Base-by-base conservation (phyloP, 2,888 invertebrate species). In the Drosophila basisetae region DNA sequence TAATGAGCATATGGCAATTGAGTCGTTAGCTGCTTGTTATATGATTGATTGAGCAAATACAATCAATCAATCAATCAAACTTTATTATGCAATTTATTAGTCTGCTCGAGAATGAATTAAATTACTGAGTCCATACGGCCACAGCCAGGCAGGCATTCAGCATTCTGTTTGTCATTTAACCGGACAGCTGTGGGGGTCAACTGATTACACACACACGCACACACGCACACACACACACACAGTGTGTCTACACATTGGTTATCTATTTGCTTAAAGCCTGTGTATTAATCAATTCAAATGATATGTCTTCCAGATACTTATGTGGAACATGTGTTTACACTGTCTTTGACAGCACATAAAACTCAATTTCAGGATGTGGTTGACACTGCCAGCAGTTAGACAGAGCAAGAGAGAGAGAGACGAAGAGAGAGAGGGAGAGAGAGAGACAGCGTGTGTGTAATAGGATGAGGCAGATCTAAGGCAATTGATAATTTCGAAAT, bases 51-150 rank as follows among this genome's bases (percentile, higher is more conserved):
- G 56, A 47, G 43, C 54, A 35, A 22, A 41, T 25, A 68, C 49
- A 74, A 81, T 85, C 75, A 77, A 78, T 84, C 83, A 85, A 78
- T 82, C 83, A 85, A 50, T 11, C 11, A 58, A 52, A 47, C 47
- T 53, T 55, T 69, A 70, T 66, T 63, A 71, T 73, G 69, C 60
- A 68, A 52, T 79, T 65, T 54, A 68, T 79, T 71, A 62, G 75
- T 43, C 61, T 43, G 54, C 60, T n/a, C 31, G 25, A 11, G 25
- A 33, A 25, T 54, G 47, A 49, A 67, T 76, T 37, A 16, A 39
- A 69, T 68, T 64, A 54, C 33, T 18, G 43, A 43, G 39, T n/a
- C 4, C 10, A 0, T 0, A 7, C n/a, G 43, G 6, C 13, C 22
- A 22, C 18, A 28, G 33, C 9, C 5, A 37, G 9, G 52, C 5